Conservation (phyloP, 2,113 vertebrate genomes). For the Pogonocichla stellata region DNA sequence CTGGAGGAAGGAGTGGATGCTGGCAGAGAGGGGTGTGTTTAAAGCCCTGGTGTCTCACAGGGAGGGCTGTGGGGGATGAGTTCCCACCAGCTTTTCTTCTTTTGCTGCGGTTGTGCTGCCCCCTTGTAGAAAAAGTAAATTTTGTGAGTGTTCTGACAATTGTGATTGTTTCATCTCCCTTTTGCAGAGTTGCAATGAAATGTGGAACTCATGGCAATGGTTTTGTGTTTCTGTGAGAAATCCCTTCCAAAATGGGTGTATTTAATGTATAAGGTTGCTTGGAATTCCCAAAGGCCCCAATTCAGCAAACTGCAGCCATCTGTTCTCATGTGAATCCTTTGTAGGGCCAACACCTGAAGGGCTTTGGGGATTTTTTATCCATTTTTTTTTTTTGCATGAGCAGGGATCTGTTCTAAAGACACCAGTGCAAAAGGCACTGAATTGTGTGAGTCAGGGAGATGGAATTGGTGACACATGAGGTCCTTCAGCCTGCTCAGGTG, state of each 20-base stretch:
- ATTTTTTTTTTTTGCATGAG: not conserved
- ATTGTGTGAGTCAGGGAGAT: not conserved
- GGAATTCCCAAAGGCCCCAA: not conserved
- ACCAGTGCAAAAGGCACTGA: not conserved
- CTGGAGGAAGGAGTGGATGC: not conserved
- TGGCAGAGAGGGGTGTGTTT: not conserved
- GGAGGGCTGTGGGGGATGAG: not conserved
- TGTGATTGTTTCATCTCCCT: not conserved
- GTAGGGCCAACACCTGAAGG: not conserved
- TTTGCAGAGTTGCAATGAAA: not conserved
- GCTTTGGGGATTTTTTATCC: not conserved
- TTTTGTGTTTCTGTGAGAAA: conserved; percentile 17
- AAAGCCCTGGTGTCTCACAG: not conserved
- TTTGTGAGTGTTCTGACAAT: not conserved
- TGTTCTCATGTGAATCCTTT: not conserved
- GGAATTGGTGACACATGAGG: not conserved
- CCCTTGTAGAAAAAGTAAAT: not conserved
- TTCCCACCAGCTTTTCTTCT: not conserved
- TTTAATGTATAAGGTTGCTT: not conserved
- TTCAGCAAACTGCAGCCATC: not conserved
- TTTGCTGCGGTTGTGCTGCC: not conserved
- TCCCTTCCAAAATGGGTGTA: not conserved
- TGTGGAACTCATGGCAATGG: not conserved
- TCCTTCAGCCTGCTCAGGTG: not conserved
- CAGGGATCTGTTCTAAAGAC: not conserved